These are phyloP conservation scores for Alsophila aescularia DNA, from an alignment of 2,888 invertebrate genomes.

Conservation along the genomic window DNA sequence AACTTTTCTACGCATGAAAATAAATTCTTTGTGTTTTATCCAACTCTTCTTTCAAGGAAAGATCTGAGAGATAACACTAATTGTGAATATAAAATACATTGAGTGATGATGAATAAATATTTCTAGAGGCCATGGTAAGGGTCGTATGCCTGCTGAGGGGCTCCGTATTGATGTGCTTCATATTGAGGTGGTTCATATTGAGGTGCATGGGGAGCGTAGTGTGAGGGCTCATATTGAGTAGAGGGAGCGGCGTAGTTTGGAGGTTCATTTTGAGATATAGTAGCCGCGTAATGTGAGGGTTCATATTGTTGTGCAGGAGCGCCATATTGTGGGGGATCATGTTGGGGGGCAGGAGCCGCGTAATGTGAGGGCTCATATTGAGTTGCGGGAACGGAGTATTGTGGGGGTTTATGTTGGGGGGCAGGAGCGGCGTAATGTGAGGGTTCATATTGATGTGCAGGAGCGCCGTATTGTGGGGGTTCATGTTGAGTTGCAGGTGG, in stretches of 20 bases:
- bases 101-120: slow-evolving; percentile 19
- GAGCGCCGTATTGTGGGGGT: slow-evolving; percentile 8
- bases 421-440: slow-evolving; percentile 5
- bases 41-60: slow-evolving; percentile 44
- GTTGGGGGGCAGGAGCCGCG: neutral
- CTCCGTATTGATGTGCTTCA: slow-evolving; percentile 18
- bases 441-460: neutral
- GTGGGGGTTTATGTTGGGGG: slow-evolving; percentile 13
- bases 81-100: neutral
- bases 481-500: slow-evolving; percentile 3
- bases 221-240: slow-evolving; percentile 2
- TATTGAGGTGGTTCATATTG: slow-evolving; percentile 17
- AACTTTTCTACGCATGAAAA: neutral
- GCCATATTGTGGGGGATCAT: slow-evolving; percentile 9
- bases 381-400: slow-evolving; percentile 4
- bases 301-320: slow-evolving; percentile 2
- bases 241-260: slow-evolving; percentile 10
- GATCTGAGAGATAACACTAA: slow-evolving; percentile 44
- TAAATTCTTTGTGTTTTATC: slow-evolving; percentile 9
- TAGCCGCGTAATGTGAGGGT: neutral
- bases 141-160: slow-evolving; percentile 53
- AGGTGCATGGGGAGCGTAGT: neutral
- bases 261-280: slow-evolving; percentile 10
- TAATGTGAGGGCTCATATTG: slow-evolving; percentile 6
- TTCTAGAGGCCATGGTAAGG: slow-evolving; percentile 67